Base-by-base conservation (phyloP, 2,888 invertebrate species). In the Tachina fera region DNA sequence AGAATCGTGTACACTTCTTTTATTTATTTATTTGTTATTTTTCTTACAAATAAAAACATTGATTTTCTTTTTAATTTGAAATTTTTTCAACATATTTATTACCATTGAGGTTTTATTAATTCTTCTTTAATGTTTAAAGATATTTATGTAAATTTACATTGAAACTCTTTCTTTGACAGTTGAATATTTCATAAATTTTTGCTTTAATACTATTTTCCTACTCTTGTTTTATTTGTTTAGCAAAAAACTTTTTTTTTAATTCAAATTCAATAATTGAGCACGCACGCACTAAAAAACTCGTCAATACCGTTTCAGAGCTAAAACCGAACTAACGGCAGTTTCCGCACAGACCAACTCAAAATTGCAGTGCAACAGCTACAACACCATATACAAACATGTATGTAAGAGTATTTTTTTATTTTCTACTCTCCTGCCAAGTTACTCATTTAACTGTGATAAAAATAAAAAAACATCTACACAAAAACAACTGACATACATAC, bases 221-320 rank as follows among this genome's bases (percentile, higher is more conserved):
- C 65, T 72, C 67, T 79, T 71, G 47, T 79, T 65, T 47, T 41
- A 41, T 76, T 78, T 49, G 45, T 75, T 74, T 76, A 77, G 81
- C 77, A 86, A 76, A 79, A 41, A 31, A 31, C 31, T 6, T 31
- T 31, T 31, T 31, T 6, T 22, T 51, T 60, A 72, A n/a, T 9
- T 60, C 67, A 10, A 61, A 47, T 56, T 47, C n/a, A 53, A 63
- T 71, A 67, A 79, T 47, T 31, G 45, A 70, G 70, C 51, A 74
- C 86, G 78, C 82, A 61, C 56, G 80, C 77, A 77, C 81, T 82
- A 67, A 47, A 80, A 47, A 81, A n/a, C n/a, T 88, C 90, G 90
- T 91, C 91, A 89, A 89, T 88, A 89, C 90, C 89, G 90, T 89
- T 90, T 90, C 90, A 91, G 90, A 90, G 90, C 90, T 90, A 91